Percentiles rank a stretch among this genome's conserved stretches.
phyloP scores from a whole-genome alignment of 2,888 invertebrate genomes.

The Heliconius ethilla region DNA sequence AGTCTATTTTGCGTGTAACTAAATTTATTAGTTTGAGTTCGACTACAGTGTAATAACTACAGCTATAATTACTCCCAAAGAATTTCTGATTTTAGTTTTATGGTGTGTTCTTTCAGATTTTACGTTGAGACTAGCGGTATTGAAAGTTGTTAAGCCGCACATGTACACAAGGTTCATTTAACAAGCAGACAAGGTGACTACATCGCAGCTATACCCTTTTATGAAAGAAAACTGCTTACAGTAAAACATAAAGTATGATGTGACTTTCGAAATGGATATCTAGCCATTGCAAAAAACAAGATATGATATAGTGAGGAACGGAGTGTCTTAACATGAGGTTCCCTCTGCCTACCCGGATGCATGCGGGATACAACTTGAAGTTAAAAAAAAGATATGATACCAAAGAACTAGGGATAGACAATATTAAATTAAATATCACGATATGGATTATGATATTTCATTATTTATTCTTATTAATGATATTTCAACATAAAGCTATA shows the following conservation, averaged over 20 bases:
- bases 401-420: neutral
- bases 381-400: no score
- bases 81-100: conserved; percentile 17
- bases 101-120: neutral
- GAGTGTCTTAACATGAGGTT: no score
- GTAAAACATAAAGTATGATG: neutral
- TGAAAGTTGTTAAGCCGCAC: neutral
- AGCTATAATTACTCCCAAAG: neutral
- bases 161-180: conserved; percentile 6
- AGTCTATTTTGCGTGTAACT: neutral
- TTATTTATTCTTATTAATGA: no score
- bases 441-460: no score
- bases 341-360: no score
- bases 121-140: neutral
- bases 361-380: no score
- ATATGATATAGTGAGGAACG: no score
- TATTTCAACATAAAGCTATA: conserved; percentile 8
- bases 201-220: neutral
- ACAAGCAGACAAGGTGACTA: neutral
- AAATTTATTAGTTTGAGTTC: neutral
- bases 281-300: neutral
- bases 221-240: neutral
- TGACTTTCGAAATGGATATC: neutral
- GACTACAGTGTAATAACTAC: neutral
- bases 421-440: neutral